phyloP scores from a whole-genome alignment of 2,113 vertebrate species.

The Strix aluco region DNA sequence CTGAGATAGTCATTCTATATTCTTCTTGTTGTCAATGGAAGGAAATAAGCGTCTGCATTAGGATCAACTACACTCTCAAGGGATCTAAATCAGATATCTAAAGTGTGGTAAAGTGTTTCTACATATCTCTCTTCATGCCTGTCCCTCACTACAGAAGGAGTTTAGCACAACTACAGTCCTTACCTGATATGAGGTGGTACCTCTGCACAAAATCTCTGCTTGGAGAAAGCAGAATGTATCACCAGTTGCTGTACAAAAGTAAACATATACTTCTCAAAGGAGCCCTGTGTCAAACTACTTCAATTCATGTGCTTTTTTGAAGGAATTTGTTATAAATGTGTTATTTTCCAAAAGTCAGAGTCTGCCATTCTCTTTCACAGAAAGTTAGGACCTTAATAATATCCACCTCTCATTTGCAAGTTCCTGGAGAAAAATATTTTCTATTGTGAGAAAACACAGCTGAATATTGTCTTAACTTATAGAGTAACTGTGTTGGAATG shows the following conservation, averaged over 20 bases:
- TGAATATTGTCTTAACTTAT: neutral
- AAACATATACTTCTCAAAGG: neutral
- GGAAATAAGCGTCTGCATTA: neutral
- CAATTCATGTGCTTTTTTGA: neutral
- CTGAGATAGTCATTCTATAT: neutral
- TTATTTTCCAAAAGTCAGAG: neutral
- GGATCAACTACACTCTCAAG: neutral
- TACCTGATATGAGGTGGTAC: neutral
- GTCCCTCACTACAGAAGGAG: neutral
- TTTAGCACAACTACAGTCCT: neutral
- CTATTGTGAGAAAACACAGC: neutral
- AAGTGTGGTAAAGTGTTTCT: neutral
- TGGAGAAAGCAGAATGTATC: neutral
- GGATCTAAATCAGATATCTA: neutral
- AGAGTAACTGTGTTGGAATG: neutral
- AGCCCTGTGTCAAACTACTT: neutral
- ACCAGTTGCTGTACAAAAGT: neutral
- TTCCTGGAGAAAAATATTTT: neutral
- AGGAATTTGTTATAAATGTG: neutral
- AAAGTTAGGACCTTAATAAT: neutral
- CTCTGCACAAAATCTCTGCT: neutral
- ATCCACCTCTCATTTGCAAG: neutral
- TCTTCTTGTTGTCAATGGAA: neutral
- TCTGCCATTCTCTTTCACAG: neutral
- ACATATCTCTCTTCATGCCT: neutral